Conservation (phyloP, 1,140 invertebrate genomes). For the Ostrea denselamellosa region DNA sequence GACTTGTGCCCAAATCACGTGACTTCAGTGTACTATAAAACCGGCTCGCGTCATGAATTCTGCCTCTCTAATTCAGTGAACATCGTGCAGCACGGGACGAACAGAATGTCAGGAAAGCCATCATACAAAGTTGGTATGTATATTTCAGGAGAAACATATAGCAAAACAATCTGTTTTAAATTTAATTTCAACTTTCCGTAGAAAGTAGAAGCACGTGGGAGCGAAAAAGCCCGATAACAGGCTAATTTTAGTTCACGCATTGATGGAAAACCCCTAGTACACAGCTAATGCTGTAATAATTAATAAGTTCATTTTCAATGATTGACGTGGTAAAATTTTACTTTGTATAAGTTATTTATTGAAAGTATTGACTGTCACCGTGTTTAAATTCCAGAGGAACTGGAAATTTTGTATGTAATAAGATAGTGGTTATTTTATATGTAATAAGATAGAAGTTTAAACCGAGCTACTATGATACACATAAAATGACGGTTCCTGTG, state of each 20-base stretch:
- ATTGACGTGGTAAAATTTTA: too few relatives aligned
- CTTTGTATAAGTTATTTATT: too few relatives aligned
- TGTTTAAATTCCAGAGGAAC: too few relatives aligned
- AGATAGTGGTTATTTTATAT: too few relatives aligned
- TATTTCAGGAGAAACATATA: background rate
- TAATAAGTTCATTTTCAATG: too few relatives aligned
- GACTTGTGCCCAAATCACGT: background rate
- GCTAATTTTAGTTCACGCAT: background rate
- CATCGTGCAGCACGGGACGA: background rate
- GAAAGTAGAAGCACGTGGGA: background rate
- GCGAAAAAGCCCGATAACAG: background rate
- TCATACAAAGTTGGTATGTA: slow-evolving; percentile 72
- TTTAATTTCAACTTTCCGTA: background rate
- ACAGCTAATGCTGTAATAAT: too few relatives aligned
- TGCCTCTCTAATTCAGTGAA: slow-evolving; percentile 8
- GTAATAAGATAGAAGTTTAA: too few relatives aligned
- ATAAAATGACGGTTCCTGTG: too few relatives aligned
- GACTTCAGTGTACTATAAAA: background rate
- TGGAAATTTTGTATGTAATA: too few relatives aligned
- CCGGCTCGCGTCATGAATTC: slow-evolving; percentile 6
- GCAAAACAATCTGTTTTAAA: background rate
- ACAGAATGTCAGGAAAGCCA: slow-evolving; percentile 67
- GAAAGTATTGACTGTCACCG: too few relatives aligned
- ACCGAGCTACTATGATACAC: too few relatives aligned
- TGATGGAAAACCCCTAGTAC: background rate